Percentiles rank a stretch among this genome's conserved stretches.
Conservation (phyloP, 2,113 vertebrate species). For the Uria lomvia region DNA sequence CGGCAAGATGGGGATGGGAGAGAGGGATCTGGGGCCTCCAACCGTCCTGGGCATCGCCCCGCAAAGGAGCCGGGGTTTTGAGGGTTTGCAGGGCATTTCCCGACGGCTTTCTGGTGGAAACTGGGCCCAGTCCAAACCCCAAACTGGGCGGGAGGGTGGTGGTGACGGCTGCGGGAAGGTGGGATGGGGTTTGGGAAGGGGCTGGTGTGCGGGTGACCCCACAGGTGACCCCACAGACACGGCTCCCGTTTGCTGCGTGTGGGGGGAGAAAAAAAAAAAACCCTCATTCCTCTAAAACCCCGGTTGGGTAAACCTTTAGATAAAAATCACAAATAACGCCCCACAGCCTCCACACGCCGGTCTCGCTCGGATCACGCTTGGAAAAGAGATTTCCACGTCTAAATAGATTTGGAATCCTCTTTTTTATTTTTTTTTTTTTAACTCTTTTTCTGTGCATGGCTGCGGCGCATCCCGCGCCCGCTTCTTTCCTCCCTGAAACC, state of each 20-base stretch:
- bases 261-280: not conserved
- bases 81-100: not conserved
- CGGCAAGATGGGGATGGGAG: fast-evolving
- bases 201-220: not conserved
- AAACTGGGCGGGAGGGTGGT: not conserved
- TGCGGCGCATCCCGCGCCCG: not conserved
- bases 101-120: not conserved
- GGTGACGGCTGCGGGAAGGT: fast-evolving
- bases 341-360: fast-evolving
- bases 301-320: not conserved
- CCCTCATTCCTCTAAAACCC: not conserved
- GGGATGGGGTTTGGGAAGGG: not conserved
- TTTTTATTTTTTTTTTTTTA: not conserved
- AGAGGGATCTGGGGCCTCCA: not conserved
- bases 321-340: not conserved
- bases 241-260: fast-evolving
- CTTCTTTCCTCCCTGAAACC: not conserved
- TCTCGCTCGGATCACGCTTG: not conserved
- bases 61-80: fast-evolving
- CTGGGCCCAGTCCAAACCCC: not conserved
- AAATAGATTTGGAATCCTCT: not conserved
- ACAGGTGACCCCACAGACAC: not conserved
- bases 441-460: not conserved
- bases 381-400: fast-evolving
- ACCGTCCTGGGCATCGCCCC: fast-evolving